Base-by-base conservation (phyloP, 2,113 vertebrate species). In the Menura novaehollandiae region DNA sequence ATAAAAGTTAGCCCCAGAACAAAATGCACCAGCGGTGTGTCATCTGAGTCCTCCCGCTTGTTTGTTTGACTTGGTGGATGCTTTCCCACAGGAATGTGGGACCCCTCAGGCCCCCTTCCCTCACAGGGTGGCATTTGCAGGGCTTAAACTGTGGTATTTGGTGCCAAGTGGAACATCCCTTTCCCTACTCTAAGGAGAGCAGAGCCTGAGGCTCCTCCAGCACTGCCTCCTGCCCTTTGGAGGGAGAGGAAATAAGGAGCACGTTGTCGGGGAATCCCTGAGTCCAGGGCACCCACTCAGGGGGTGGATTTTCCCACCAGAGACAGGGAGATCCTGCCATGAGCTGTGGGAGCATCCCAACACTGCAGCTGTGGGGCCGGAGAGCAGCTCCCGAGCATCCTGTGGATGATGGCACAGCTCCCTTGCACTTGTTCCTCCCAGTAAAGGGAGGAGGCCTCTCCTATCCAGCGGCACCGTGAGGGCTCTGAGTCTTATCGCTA, bases 231-330 rank as follows among this genome's bases (percentile, higher is more conserved):
- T 63, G 33, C 30, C 16, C 22, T 86, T 75, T 15, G 52, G 21
- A 82, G 20, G 59, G 71, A 71, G 32, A 22, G 20, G 22, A n/a
- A 64, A 35, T 27, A 3, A 28, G 5, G 11, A 72, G 24, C 19
- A 7, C 0, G 0, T 15, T 22, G 24, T 32, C 27, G 27, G 47
- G 33, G 73, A 33, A 10, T 59, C 69, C 46, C 52, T 2, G 3
- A 63, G 23, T 6, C 14, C 1, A 2, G 37, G 23, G 8, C 19
- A 62, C 9, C 10, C 5, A 0, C 41, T 23, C 3, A 0, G 18
- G 18, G 16, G 13, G 8, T 37, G 59, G 23, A 27, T 75, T 52
- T 76, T n/a, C 37, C 47, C 47, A 49, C 16, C 1, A 5, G 24
- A 49, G 23, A 26, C 4, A 15, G 62, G 53, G 44, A 37, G 6